Evolutionary conservation across 2,113 vertebrate genomes (phyloP).

Genomic region (Mirza zaza): DNA sequence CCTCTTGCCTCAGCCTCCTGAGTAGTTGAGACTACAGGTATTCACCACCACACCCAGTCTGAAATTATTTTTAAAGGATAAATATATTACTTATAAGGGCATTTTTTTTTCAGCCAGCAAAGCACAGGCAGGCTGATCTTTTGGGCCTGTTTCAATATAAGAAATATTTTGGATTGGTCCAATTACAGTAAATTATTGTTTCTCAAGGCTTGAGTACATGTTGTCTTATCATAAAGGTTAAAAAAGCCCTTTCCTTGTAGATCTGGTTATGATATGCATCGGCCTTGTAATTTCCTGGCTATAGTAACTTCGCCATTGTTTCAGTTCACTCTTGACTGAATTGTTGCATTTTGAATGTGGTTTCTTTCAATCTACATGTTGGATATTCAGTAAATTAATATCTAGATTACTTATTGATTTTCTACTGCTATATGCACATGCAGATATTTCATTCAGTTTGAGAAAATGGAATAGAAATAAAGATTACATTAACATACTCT

Average conservation of each 20-base stretch:
- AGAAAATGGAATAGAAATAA: slow-evolving; percentile 57
- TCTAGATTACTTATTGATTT: slow-evolving; percentile 51
- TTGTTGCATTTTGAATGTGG: neutral
- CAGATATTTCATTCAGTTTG: slow-evolving; percentile 18
- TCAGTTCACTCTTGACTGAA: neutral
- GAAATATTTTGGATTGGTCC: neutral
- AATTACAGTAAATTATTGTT: slow-evolving; percentile 11
- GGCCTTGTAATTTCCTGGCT: neutral
- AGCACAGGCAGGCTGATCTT: neutral
- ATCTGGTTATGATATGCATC: neutral
- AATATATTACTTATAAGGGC: neutral
- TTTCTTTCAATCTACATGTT: neutral
- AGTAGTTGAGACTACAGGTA: too few species aligned
- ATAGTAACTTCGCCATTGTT: slow-evolving; percentile 20
- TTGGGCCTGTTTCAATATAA: neutral
- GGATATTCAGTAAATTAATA: slow-evolving; percentile 39
- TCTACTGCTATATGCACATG: neutral
- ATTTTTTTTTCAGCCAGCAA: neutral
- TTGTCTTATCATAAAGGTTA: neutral
- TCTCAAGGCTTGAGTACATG: neutral
- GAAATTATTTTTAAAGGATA: slow-evolving; percentile 27
- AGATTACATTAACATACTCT: neutral
- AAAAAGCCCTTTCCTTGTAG: neutral
- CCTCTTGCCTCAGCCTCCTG: too few species aligned
- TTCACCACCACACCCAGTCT: too few species aligned